Conservation (phyloP, 2,113 vertebrate genomes). For the Erythrocebus patas region DNA sequence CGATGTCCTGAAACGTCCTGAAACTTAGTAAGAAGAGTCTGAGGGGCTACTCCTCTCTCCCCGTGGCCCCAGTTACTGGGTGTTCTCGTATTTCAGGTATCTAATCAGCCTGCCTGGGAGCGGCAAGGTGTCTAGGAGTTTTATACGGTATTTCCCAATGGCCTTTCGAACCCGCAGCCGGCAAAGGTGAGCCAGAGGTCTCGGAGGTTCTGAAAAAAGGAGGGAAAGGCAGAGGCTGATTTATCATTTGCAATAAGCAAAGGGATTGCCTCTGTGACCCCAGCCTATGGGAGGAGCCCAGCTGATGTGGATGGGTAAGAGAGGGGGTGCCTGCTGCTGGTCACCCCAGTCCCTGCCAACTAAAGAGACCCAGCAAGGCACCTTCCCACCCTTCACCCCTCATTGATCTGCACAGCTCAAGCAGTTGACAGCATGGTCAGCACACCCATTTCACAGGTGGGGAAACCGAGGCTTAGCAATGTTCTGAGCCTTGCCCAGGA, state of each 20-base stretch:
- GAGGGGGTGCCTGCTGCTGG: no score
- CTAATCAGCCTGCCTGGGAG: conserved; percentile 90
- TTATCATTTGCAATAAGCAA: fast-evolving
- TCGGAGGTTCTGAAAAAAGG: conserved; percentile 88
- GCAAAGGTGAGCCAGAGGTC: conserved; percentile 92
- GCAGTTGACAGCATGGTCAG: no score
- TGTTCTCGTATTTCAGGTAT: conserved; percentile 87
- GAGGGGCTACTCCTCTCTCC: background rate
- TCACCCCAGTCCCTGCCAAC: background rate
- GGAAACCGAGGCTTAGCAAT: background rate
- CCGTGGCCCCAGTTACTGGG: conserved; percentile 60
- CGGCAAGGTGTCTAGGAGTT: conserved; percentile 87
- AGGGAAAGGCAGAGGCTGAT: background rate
- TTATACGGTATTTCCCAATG: conserved; percentile 87
- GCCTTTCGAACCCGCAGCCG: conserved; percentile 88
- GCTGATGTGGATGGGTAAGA: background rate
- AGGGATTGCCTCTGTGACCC: background rate
- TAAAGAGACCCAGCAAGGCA: background rate
- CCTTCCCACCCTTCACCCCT: background rate
- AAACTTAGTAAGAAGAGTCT: background rate
- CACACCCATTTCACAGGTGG: background rate
- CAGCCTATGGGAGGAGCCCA: background rate
- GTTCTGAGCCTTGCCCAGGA: background rate
- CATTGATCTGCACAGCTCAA: background rate
- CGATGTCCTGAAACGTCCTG: background rate